A percentile compares a stretch with the other conserved stretches of the same genome.
Conservation (phyloP, 1,140 invertebrate genomes). For the Papilio xuthus region DNA sequence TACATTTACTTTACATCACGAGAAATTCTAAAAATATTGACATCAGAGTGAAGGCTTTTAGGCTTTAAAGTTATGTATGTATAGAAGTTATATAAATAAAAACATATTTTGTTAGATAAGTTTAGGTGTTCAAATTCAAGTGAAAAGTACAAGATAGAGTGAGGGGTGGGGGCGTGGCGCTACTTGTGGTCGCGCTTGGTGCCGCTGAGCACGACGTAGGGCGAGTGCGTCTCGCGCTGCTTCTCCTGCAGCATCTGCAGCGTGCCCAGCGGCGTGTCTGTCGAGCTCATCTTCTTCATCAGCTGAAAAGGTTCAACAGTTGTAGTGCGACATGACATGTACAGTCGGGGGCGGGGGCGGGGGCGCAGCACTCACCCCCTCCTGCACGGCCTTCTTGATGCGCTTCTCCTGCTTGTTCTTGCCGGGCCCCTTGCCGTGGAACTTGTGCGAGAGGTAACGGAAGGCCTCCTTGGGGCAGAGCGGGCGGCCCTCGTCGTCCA, state of each 20-base stretch:
- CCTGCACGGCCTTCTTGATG: slow-evolving; percentile 96
- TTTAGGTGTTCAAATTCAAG: no score
- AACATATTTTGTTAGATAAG: no score
- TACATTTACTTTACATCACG: no score
- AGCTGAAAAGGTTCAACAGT: slow-evolving; percentile 35
- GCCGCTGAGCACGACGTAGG: slow-evolving; percentile 97
- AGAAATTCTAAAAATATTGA: no score
- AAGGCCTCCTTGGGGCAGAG: slow-evolving; percentile 98
- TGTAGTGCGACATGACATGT: background rate
- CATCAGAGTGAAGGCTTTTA: no score
- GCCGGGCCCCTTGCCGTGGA: slow-evolving; percentile 99
- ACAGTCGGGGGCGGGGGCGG: background rate
- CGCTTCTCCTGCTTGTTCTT: slow-evolving; percentile 99
- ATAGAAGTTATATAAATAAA: no score
- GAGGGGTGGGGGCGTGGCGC: background rate
- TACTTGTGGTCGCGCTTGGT: slow-evolving; percentile 83
- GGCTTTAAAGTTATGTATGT: no score
- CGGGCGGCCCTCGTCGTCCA: slow-evolving; percentile 95
- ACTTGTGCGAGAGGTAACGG: slow-evolving; percentile 97
- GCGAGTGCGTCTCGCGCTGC: slow-evolving; percentile 97
- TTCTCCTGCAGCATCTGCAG: slow-evolving; percentile 97
- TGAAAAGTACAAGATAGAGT: no score
- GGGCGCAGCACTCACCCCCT: slow-evolving; percentile 85
- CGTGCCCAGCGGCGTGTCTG: slow-evolving; percentile 98
- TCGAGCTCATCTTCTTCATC: slow-evolving; percentile 97